These are phyloP conservation scores for Callionymus lyra DNA, from an alignment of 2,113 vertebrate species.

Conservation along the genomic window DNA sequence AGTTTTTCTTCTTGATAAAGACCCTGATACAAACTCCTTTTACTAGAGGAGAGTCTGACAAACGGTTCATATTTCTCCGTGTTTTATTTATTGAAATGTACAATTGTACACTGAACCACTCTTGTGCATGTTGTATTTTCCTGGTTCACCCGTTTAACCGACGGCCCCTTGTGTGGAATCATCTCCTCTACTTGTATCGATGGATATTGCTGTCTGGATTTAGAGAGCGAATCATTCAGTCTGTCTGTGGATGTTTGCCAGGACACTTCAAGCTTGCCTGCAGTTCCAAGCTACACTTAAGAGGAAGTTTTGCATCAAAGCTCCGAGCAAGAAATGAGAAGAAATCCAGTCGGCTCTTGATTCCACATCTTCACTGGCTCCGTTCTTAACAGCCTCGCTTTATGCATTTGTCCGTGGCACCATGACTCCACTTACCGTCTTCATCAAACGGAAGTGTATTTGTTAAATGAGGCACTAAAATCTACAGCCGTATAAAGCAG, in stretches of 20 bases:
- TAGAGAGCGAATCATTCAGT: conserved; percentile 39
- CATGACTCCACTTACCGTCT: background rate
- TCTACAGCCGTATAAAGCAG: too few species aligned
- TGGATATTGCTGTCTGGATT: conserved; percentile 25
- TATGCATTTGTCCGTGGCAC: conserved; percentile 10
- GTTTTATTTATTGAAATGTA: too few species aligned
- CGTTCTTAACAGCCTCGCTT: conserved; percentile 10
- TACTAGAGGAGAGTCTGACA: too few species aligned
- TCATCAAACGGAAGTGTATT: conserved; percentile 9
- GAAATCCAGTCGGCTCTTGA: conserved; percentile 20
- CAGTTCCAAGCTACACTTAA: conserved; percentile 3
- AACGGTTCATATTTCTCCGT: too few species aligned
- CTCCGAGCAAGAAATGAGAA: conserved; percentile 13
- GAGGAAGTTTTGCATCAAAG: conserved; percentile 15
- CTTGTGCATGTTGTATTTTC: too few species aligned
- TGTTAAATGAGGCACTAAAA: background rate
- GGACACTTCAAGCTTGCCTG: conserved; percentile 11
- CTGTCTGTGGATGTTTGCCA: conserved; percentile 23
- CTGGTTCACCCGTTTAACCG: background rate
- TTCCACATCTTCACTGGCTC: conserved; percentile 20
- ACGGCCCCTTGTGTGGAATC: conserved; percentile 23
- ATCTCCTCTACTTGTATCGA: conserved; percentile 29
- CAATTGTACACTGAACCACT: too few species aligned
- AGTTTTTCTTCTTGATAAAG: too few species aligned
- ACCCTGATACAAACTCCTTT: too few species aligned